A percentile compares a stretch with the other conserved stretches of the same genome.
Conservation (phyloP, 2,113 vertebrate species). For the Burhinus oedicnemus region DNA sequence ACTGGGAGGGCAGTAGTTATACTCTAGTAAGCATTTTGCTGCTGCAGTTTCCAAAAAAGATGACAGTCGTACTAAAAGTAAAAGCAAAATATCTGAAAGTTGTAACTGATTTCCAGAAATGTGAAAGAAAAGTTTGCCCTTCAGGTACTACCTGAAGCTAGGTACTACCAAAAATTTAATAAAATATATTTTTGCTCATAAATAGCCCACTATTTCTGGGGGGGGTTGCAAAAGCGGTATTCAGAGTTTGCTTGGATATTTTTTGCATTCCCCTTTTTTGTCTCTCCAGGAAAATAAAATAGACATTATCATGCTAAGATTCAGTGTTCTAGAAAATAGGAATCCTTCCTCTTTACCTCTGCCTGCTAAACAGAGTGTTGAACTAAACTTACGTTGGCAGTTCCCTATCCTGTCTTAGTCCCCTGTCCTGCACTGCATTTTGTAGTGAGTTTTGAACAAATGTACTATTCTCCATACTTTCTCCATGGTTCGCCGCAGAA, state of each 20-base stretch:
- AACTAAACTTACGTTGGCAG: not conserved
- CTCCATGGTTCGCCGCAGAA: not conserved
- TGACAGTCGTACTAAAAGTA: not conserved
- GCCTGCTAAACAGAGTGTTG: not conserved
- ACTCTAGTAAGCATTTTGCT: not conserved
- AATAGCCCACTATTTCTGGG: not conserved
- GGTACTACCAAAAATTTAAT: not conserved
- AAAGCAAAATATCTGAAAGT: not conserved
- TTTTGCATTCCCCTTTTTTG: not conserved
- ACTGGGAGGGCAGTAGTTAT: not conserved
- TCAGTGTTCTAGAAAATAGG: not conserved
- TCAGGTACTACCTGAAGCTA: not conserved
- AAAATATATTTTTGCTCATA: not conserved
- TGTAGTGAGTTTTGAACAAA: not conserved
- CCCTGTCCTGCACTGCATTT: not conserved
- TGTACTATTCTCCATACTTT: not conserved
- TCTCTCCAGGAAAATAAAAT: not conserved
- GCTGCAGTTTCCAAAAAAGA: not conserved
- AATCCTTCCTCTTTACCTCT: not conserved
- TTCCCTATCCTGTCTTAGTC: not conserved
- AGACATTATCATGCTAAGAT: not conserved
- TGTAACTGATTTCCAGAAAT: not conserved
- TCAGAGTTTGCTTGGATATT: not conserved
- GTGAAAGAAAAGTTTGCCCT: not conserved
- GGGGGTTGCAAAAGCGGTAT: not conserved